Evolutionary conservation across 2,797 vertebrate genomes (phyloP).

Genomic region (Astyanax mexicanus): DNA sequence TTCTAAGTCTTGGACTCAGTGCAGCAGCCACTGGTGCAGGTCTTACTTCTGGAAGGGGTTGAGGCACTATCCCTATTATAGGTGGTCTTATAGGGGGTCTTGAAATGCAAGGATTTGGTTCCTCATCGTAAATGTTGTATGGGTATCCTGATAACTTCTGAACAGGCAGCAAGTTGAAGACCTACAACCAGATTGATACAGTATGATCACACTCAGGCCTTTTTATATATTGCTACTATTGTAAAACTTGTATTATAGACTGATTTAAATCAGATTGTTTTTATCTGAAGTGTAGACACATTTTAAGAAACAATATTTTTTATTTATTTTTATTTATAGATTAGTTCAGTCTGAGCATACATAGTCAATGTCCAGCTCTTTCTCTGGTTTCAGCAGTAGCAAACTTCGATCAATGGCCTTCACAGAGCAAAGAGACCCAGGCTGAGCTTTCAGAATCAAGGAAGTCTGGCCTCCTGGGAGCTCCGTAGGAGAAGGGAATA

Average conservation of each 20-base stretch:
- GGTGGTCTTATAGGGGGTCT: background rate
- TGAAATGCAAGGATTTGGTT: conserved; percentile 52
- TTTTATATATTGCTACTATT: no score
- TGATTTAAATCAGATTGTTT: no score
- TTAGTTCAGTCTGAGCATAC: conserved; percentile 70
- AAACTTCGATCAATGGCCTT: conserved; percentile 88
- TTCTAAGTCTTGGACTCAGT: no score
- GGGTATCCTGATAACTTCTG: conserved; percentile 68
- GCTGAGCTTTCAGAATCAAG: conserved; percentile 76
- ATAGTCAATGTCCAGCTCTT: conserved; percentile 73
- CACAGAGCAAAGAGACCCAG: conserved; percentile 86
- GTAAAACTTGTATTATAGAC: no score
- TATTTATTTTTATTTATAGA: background rate
- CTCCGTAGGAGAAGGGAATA: conserved; percentile 73
- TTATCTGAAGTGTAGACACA: no score
- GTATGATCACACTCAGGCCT: background rate
- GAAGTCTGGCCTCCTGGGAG: conserved; percentile 75
- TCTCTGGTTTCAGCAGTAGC: conserved; percentile 79
- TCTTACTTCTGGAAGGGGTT: background rate
- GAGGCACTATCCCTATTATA: background rate
- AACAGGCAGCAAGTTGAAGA: conserved; percentile 69
- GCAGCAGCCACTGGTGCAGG: background rate
- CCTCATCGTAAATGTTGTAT: conserved; percentile 53
- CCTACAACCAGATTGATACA: conserved; percentile 57
- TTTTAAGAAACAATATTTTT: no score